Evolutionary conservation across 2,797 vertebrate genomes (phyloP).

Genomic region (Poeciliopsis turneri): DNA sequence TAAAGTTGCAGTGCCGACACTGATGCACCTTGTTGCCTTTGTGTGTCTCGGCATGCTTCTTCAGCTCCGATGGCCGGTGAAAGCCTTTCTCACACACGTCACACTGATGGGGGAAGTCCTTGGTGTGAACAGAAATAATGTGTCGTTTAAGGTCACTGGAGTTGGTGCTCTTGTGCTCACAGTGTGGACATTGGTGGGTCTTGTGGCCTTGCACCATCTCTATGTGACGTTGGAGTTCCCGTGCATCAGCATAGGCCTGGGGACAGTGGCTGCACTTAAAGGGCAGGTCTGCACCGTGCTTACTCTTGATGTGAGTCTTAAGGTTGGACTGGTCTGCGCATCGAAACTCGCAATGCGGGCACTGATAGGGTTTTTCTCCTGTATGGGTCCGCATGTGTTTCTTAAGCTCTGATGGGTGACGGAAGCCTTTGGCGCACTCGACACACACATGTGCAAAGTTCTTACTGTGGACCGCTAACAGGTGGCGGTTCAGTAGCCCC

Average conservation of each 20-base stretch:
- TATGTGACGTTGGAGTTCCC: conserved; percentile 91
- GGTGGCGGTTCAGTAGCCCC: conserved; percentile 94
- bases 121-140: conserved; percentile 97
- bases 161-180: conserved; percentile 98
- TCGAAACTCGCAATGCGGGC: conserved; percentile 95
- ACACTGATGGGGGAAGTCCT: conserved; percentile 99
- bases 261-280: conserved; percentile 95
- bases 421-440: conserved; percentile 97
- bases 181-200: conserved; percentile 96
- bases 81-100: conserved; percentile 97
- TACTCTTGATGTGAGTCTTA: conserved; percentile 98
- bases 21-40: conserved; percentile 97
- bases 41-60: conserved; percentile 96
- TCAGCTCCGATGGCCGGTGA: conserved; percentile 97
- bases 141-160: conserved; percentile 98
- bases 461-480: conserved; percentile 97
- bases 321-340: conserved; percentile 97
- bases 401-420: conserved; percentile 96
- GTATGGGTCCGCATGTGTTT: conserved; percentile 99
- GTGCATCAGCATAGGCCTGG: conserved; percentile 90
- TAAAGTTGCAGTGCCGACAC: conserved; percentile 98
- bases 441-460: conserved; percentile 99
- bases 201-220: conserved; percentile 96
- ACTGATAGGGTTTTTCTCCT: conserved; percentile 95
- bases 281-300: conserved; percentile 94